Evolutionary conservation across 2,888 invertebrate species (phyloP), one percentile per base, ranked within the genome.

Genomic region (Amphipyra berbera): DNA sequence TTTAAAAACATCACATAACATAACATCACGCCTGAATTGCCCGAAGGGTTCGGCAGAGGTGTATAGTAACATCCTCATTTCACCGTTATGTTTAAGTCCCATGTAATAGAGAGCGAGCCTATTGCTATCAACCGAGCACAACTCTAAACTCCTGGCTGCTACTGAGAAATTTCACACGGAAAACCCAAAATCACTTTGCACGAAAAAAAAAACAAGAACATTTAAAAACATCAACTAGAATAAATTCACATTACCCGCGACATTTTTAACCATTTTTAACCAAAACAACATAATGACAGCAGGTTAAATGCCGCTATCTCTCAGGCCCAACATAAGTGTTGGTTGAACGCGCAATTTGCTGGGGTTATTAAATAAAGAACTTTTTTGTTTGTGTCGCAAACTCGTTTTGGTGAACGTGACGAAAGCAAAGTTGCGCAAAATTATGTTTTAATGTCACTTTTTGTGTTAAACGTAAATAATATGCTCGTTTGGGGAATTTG

Each of bases 361-460:
- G 49, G 70, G 68, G 76, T 79, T 80, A 80, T 80, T 79, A 79
- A 79, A 79, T 78, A 80, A 79, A 76, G 69, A 72, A 79, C 78
- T 79, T 79, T 76, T 77, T 78, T 73, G 74, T 77, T 79, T 74
- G 72, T 52, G 48, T 62, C 72, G 45, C 41, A 74, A 79, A 79
- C 69, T 76, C 79, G 71, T 71, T 78, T 70, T 50, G 58, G 71
- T 68, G 45, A 69, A 74, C 78, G 79, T 79, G 78, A 71, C 79
- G 68, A 76, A 56, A 69, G 50, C 48, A 44, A 40, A 58, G 78
- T 67, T 69, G 50, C 38, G 49, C 49, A 47, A 54, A 69, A 72
- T 75, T 64, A 64, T 55, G 56, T 68, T 68, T 72, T 66, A 65
- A 78, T 75, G 60, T 60, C 68, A 62, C 48, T 61, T 70, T 77